Evolutionary conservation across 1,140 invertebrate genomes (phyloP).

Genomic region (Charaxes varanes): DNA sequence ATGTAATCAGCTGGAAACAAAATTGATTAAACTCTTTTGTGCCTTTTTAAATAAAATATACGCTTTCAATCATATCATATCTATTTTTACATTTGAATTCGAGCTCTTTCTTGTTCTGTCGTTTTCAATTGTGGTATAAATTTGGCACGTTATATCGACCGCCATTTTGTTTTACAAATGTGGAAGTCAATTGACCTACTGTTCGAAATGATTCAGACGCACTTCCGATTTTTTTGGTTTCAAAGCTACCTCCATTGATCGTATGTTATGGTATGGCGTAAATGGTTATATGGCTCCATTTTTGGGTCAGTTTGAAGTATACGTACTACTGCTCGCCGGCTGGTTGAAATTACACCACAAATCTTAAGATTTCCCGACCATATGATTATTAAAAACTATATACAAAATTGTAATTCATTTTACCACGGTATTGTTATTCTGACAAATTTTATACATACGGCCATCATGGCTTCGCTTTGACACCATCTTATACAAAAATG

Average conservation of each 20-base stretch:
- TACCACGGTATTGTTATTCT: too few relatives aligned
- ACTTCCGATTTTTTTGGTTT: neutral
- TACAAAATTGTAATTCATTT: too few relatives aligned
- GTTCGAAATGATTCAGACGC: neutral
- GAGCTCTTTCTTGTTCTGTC: neutral
- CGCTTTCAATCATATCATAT: conserved; percentile 1
- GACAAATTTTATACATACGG: too few relatives aligned
- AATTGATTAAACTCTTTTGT: conserved; percentile 7
- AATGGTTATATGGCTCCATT: too few relatives aligned
- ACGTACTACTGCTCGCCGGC: too few relatives aligned
- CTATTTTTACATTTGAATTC: neutral
- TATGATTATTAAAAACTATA: too few relatives aligned
- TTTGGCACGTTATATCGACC: neutral
- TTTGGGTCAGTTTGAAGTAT: too few relatives aligned
- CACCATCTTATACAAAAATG: too few relatives aligned
- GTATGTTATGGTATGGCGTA: too few relatives aligned
- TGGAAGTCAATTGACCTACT: neutral
- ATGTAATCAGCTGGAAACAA: conserved; percentile 4
- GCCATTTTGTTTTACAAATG: neutral
- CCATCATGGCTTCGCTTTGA: too few relatives aligned
- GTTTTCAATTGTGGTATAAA: neutral
- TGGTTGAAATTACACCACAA: too few relatives aligned
- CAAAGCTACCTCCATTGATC: neutral
- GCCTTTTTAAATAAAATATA: neutral
- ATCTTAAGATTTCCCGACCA: too few relatives aligned